Evolutionary conservation across 2,797 vertebrate genomes (phyloP).

Genomic region (Psittacula derbiana): DNA sequence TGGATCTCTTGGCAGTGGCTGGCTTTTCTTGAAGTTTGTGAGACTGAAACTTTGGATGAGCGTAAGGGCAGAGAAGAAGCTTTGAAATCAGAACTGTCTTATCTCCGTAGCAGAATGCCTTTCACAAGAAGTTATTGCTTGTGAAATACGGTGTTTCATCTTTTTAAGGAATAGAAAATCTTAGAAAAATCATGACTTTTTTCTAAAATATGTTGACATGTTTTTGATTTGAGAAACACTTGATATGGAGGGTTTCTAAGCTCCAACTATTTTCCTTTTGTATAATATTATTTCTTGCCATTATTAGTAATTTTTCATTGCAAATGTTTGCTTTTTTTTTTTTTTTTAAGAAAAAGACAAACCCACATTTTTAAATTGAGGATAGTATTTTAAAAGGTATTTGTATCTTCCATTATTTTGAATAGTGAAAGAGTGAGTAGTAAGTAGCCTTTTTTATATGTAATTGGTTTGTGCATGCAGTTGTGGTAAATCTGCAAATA

Average conservation of each 20-base stretch:
- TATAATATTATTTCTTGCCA: background rate
- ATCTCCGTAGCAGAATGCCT: background rate
- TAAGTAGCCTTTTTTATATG: background rate
- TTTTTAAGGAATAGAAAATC: background rate
- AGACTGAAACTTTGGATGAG: background rate
- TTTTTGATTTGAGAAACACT: background rate
- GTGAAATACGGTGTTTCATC: background rate
- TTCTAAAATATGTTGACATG: background rate
- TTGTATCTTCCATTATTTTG: background rate
- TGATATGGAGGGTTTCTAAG: background rate
- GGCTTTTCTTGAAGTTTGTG: background rate
- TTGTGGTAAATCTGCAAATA: background rate
- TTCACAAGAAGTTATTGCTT: background rate
- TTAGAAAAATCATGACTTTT: background rate
- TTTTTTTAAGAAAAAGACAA: background rate
- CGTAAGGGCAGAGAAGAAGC: background rate
- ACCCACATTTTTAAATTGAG: background rate
- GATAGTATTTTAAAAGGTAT: background rate
- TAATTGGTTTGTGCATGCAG: background rate
- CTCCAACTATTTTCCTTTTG: background rate
- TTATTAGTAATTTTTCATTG: background rate
- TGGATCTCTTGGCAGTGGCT: background rate
- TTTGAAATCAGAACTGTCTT: background rate
- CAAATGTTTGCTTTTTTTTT: background rate
- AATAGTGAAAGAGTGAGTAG: background rate